A percentile compares a stretch with the other conserved stretches of the same genome.
Evolutionary conservation across 2,797 vertebrate genomes (phyloP).

Genomic region (Carcharodon carcharias): DNA sequence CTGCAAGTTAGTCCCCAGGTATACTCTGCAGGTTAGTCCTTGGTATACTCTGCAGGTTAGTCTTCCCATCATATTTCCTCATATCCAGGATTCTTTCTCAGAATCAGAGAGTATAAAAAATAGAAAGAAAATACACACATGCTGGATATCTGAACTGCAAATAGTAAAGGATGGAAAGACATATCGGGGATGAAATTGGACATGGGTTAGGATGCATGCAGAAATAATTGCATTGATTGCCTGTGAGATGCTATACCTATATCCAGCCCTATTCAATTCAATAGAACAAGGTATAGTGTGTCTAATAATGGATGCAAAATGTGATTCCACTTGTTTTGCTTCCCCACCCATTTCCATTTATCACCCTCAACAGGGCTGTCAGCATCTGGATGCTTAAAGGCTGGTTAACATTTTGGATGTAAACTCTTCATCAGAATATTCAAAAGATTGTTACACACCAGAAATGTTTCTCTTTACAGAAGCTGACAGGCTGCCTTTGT

Average conservation of each 20-base stretch:
- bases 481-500: neutral
- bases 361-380: neutral
- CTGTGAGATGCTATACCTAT: neutral
- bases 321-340: neutral
- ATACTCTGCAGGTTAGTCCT: no score
- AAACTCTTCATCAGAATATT: neutral
- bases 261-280: neutral
- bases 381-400: neutral
- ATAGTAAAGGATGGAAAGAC: neutral
- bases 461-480: neutral
- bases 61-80: neutral
- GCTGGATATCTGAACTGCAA: neutral
- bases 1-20: no score
- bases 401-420: neutral
- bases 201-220: neutral
- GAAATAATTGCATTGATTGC: no score
- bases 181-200: neutral
- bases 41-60: neutral
- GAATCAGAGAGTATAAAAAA: neutral
- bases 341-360: neutral
- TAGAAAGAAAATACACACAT: neutral
- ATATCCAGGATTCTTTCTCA: neutral
- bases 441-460: neutral
- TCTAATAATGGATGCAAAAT: neutral
- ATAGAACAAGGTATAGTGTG: neutral